Conservation (phyloP, 2,888 invertebrate species). For the Ormyrus nitidulus region DNA sequence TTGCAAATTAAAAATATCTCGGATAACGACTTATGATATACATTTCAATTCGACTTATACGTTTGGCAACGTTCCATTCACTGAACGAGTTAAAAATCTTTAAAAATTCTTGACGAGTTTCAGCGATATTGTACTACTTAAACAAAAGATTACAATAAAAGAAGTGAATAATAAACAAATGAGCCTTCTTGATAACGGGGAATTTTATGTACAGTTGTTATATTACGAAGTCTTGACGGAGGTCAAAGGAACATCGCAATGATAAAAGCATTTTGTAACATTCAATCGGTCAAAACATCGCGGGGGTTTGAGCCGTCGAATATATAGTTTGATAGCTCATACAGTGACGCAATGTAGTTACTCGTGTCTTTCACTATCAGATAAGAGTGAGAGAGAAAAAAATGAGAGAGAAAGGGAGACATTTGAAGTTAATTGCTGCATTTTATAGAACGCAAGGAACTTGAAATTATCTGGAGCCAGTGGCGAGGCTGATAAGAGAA, state of each 20-base stretch:
- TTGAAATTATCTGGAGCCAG: no score
- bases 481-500: background rate
- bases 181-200: slow-evolving; percentile 9
- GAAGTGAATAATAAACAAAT: slow-evolving; percentile 13
- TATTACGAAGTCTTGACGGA: slow-evolving; percentile 55
- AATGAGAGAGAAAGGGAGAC: no score
- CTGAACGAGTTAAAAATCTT: no score
- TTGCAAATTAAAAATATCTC: no score
- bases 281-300: slow-evolving; percentile 59
- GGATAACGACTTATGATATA: no score
- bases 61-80: no score
- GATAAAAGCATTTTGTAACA: slow-evolving; percentile 64
- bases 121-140: background rate
- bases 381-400: background rate
- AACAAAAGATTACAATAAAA: slow-evolving; percentile 13
- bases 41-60: no score
- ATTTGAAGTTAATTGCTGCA: no score
- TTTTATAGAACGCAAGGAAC: no score
- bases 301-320: slow-evolving; percentile 58
- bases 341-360: background rate
- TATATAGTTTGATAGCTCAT: slow-evolving; percentile 9
- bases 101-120: no score
- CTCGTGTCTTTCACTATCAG: slow-evolving; percentile 3
- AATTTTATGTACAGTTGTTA: slow-evolving; percentile 25
- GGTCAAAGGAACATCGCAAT: slow-evolving; percentile 62